phyloP scores from a whole-genome alignment of 2,797 vertebrate genomes.

The Tangara arthus region DNA sequence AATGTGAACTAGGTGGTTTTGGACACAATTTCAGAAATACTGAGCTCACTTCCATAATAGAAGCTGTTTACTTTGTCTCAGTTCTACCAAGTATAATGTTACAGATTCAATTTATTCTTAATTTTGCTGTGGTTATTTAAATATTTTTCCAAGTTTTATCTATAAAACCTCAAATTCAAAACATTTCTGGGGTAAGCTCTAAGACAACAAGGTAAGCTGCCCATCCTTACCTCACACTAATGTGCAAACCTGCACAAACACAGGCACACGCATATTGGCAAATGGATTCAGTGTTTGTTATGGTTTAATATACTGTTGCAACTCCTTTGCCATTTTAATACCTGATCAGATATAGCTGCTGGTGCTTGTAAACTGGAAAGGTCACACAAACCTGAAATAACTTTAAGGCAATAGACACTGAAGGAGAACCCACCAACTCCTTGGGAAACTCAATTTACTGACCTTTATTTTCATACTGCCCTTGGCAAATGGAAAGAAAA shows the following conservation, averaged over 20 bases:
- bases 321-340: not conserved
- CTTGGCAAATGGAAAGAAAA: not conserved
- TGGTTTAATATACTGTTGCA: not conserved
- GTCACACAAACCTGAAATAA: not conserved
- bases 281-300: not conserved
- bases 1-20: not conserved
- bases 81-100: not conserved
- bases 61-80: not conserved
- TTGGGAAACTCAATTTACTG: not conserved
- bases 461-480: not conserved
- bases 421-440: not conserved
- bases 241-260: not conserved
- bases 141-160: not conserved
- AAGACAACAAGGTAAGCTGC: not conserved
- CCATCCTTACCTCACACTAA: not conserved
- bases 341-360: not conserved
- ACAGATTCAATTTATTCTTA: not conserved
- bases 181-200: not conserved
- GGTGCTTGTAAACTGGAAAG: not conserved
- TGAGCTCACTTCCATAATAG: not conserved
- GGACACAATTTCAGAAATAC: not conserved
- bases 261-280: rapidly evolving
- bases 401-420: not conserved
- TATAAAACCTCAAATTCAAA: not conserved
- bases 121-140: not conserved